Evolutionary conservation across 2,113 vertebrate species (phyloP), one percentile per base, ranked within the genome.

Genomic region (Serinus canaria): DNA sequence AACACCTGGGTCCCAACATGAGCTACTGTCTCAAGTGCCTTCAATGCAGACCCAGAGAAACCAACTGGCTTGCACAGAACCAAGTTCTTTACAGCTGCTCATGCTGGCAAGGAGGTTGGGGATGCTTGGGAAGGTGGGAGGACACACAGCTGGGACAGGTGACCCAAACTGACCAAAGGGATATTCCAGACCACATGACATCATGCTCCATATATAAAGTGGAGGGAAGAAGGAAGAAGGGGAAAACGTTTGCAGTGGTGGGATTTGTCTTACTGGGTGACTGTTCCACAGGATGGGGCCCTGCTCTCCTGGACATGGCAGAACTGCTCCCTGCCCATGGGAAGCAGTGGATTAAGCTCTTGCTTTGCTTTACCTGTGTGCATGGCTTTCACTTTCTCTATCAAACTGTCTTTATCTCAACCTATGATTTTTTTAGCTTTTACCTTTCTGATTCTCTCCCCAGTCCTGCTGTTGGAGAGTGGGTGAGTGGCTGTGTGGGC

Each of bases 91-190:
- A 9, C 31, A 37, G 44, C 52, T 76, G 6, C 15, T 59, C 2
- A 0, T 6, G 1, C 37, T 86, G 72, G 11, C 6, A 20, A 31
- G 25, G 37, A 21, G 1, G 3, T 0, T 76, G 17, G 9, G 16
- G 20, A 2, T 21, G 5, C 20, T 13, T 76, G 52, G 35, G 22
- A 52, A 3, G 7, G 0, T 27, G 63, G 25, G 31, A 76, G 31
- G 25, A 33, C 37, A 60, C 25, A 50, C 37, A 68, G 22, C 25
- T 2, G 0, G 21, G 3, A 50, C 24, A 59, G 31, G 72, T 24
- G 43, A 49, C 15, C n/a, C n/a, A 10, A 20, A 20, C 20, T 17
- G 35, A 50, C 62, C 52, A 27, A 76, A 76, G 31, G 25, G 17
- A 8, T 44, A 10, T 50, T 77, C 44, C 33, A 76, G 7, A 59